Percentiles rank a stretch among this genome's conserved stretches.
Conservation (phyloP, 2,888 invertebrate species). For the Plagodis dolabraria region DNA sequence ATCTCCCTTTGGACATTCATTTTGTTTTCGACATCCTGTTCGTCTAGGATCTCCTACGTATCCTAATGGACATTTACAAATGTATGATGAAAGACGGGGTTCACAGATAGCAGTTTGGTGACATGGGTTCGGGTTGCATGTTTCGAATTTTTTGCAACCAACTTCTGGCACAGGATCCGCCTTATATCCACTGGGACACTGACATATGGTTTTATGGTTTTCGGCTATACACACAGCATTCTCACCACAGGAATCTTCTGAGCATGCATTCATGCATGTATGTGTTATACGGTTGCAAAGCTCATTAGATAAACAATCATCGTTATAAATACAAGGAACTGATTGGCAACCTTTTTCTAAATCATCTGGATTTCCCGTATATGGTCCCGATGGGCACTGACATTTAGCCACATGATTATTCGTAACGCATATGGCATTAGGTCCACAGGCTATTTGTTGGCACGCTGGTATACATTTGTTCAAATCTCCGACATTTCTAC, state of each 20-base stretch:
- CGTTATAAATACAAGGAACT: conserved; percentile 94
- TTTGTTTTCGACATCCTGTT: conserved; percentile 91
- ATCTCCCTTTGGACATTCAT: conserved; percentile 89
- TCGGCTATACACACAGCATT: conserved; percentile 95
- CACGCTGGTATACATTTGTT: conserved; percentile 92
- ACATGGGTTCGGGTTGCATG: conserved; percentile 91
- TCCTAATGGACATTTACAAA: conserved; percentile 92
- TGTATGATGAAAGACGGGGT: conserved; percentile 86
- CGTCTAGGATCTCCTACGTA: conserved; percentile 91
- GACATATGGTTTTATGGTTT: conserved; percentile 92
- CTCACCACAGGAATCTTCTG: conserved; percentile 92
- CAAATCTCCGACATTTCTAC: conserved; percentile 86
- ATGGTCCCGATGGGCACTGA: conserved; percentile 94
- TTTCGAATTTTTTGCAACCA: conserved; percentile 89
- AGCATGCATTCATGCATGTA: conserved; percentile 92
- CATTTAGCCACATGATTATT: conserved; percentile 96
- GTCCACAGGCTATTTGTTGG: conserved; percentile 91
- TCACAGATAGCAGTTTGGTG: conserved; percentile 93
- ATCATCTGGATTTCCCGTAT: conserved; percentile 94
- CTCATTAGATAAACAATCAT: conserved; percentile 91
- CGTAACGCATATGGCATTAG: conserved; percentile 93
- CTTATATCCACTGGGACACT: conserved; percentile 93
- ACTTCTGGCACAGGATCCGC: conserved; percentile 94
- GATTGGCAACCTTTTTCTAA: conserved; percentile 89
- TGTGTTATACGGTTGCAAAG: conserved; percentile 93